Conservation (phyloP, 2,888 invertebrate genomes). For the Ethmia dodecea region DNA sequence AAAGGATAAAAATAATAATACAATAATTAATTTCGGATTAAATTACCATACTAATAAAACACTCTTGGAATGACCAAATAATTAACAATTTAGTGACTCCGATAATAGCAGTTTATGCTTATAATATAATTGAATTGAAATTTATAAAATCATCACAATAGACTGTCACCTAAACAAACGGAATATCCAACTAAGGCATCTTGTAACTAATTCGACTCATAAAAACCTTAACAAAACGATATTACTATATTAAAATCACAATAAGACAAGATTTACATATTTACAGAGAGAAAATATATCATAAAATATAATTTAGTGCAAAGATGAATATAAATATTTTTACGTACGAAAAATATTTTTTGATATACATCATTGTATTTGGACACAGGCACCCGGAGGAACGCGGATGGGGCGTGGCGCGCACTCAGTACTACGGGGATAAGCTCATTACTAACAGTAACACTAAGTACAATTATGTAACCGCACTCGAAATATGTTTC, state of each 20-base stretch:
- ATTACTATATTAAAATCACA: conserved; percentile 44
- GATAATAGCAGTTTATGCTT: conserved; percentile 13
- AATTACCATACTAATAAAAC: conserved; percentile 8
- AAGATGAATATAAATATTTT: conserved; percentile 28
- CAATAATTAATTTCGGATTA: neutral
- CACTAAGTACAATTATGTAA: conserved; percentile 16
- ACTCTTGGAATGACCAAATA: conserved; percentile 14
- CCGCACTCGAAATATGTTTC: too few species aligned
- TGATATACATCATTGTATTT: conserved; percentile 28
- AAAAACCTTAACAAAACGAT: conserved; percentile 19
- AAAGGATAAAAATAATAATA: too few species aligned
- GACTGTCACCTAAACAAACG: conserved; percentile 5
- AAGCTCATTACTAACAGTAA: conserved; percentile 36
- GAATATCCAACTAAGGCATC: conserved; percentile 3
- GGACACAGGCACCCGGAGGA: conserved; percentile 20
- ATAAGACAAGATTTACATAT: conserved; percentile 55
- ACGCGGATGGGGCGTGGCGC: conserved; percentile 18
- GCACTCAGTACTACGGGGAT: conserved; percentile 23
- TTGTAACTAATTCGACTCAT: conserved; percentile 9
- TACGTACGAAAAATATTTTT: conserved; percentile 34
- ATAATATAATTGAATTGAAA: conserved; percentile 1
- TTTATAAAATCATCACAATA: conserved; percentile 15
- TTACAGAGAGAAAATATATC: conserved; percentile 44
- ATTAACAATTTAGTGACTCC: conserved; percentile 16
- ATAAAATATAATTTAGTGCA: conserved; percentile 42